Evolutionary conservation across 1,140 invertebrate species (phyloP).

Genomic region (Melitaea cinxia): DNA sequence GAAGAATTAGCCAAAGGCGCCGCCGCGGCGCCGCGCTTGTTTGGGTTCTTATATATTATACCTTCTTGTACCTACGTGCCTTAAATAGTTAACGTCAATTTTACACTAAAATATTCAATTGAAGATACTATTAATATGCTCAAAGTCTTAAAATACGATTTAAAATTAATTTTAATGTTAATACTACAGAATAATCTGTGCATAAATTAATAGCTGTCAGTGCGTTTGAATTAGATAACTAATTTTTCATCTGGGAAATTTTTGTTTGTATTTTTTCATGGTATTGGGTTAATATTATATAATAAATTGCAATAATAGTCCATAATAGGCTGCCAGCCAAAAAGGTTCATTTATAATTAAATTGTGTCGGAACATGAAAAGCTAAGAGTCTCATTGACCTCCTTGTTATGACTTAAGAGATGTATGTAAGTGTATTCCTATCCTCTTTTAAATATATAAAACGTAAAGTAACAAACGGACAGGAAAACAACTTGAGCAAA

Average conservation of each 20-base stretch:
- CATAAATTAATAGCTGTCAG: too few relatives aligned
- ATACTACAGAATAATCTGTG: too few relatives aligned
- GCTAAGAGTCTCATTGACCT: neutral
- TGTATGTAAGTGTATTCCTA: neutral
- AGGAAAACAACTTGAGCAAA: too few relatives aligned
- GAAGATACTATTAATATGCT: neutral
- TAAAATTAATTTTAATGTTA: too few relatives aligned
- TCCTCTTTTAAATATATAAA: too few relatives aligned
- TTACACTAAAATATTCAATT: neutral
- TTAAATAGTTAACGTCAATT: conserved; percentile 12
- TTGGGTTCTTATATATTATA: conserved; percentile 27
- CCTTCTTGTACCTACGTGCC: neutral
- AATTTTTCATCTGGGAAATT: neutral
- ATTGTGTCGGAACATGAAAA: conserved; percentile 4
- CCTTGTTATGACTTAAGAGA: neutral
- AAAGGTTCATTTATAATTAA: conserved; percentile 6
- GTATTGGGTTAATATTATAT: neutral
- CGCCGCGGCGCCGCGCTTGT: conserved; percentile 35
- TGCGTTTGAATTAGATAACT: too few relatives aligned
- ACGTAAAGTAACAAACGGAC: too few relatives aligned
- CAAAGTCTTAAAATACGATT: neutral
- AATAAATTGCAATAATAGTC: neutral
- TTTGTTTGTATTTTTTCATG: neutral
- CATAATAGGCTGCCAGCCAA: neutral
- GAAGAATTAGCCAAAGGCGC: conserved; percentile 44